Evolutionary conservation across 2,888 invertebrate species (phyloP), one percentile per base, ranked within the genome.

Genomic region (Meteorus colon): DNA sequence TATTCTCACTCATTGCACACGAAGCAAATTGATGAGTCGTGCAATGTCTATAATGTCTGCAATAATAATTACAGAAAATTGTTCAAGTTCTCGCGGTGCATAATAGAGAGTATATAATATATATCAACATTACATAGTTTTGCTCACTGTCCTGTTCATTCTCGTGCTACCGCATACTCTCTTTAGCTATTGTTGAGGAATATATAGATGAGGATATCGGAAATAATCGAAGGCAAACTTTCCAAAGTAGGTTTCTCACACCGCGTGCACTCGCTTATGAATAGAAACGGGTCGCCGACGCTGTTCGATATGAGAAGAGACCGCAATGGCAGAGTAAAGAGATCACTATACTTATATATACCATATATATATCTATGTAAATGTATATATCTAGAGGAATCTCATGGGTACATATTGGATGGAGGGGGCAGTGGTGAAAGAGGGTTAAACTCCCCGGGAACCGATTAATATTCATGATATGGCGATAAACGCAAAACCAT

Each of bases 381-480:
- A 14, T 45, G 4, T 55, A 55, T 48, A 19, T 55, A 55, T 55
- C 16, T 60, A 48, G 63, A 37, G 34, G 72, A 51, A 55, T 76
- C 67, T 73, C 60, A 63, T 63, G 76, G 73, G 68, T 62, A 73
- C 31, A 76, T 75, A 71, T 24, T 60, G 73, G 31, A 34, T 34
- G 8, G 41, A 8, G 8, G 45, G 51, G 70, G 70, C 45, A 31
- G 67, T 60, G 31, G 69, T 34, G 71, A 71, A 72, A 63, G 63
- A 51, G 48, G 63, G 63, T 63, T 72, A 45, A 27, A 45, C 73
- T 48, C 34, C 66, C 34, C 68, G 68, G 63, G 67, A 75, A 76
- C 68, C 73, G 72, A 76, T 73, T 76, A 76, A 76, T 76, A 76
- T 76, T 76, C 76, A 76, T 76, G 76, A 73, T 73, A 73, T 73